Base-by-base conservation (phyloP, 2,113 vertebrate genomes). In the Esox niger region DNA sequence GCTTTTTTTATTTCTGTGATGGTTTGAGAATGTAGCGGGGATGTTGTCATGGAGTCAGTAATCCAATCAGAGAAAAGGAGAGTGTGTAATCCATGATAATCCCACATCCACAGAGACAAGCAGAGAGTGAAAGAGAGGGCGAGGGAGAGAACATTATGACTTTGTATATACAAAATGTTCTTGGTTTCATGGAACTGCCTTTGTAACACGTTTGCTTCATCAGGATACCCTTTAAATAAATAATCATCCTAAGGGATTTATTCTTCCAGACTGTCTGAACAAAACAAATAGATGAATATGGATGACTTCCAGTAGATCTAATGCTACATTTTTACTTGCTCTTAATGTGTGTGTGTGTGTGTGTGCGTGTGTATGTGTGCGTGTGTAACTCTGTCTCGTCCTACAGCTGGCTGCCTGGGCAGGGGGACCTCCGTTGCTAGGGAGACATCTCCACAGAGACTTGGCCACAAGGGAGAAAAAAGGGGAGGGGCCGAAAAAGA, bases 81-180 rank as follows among this genome's bases (percentile, higher is more conserved):
- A 81, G 82, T n/a, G n/a, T 62, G 74, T 89, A 90, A 89, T 87
- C 85, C 85, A 75, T 60, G 65, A 75, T 88, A 90, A 92, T 90
- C 88, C 83, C 68, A 80, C 79, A 81, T 78, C 70, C 84, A 82
- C 68, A 75, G 43, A 59, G 55, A n/a, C n/a, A 52, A 69, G 62
- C 59, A 66, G 46, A 71, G 33, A 46, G 59, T 27, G 35, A 27
- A 23, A n/a, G 35, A 11, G n/a, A 47, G 32, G 23, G 1, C n/a
- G 57, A 68, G 49, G 32, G 56, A 9, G 59, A 66, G 74, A 56
- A 52, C 62, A 74, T 68, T 73, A 62, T 38, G 5, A 38, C 35
- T 21, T 21, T 52, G 47, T 52, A 52, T 11, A 43, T 52, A 52
- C 2, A 52, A 17, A 17, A 52, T 52, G 8, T 52, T 52, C 20